Evolutionary conservation across 2,113 vertebrate species (phyloP), one percentile per base, ranked within the genome.

Genomic region (Lepus americanus): DNA sequence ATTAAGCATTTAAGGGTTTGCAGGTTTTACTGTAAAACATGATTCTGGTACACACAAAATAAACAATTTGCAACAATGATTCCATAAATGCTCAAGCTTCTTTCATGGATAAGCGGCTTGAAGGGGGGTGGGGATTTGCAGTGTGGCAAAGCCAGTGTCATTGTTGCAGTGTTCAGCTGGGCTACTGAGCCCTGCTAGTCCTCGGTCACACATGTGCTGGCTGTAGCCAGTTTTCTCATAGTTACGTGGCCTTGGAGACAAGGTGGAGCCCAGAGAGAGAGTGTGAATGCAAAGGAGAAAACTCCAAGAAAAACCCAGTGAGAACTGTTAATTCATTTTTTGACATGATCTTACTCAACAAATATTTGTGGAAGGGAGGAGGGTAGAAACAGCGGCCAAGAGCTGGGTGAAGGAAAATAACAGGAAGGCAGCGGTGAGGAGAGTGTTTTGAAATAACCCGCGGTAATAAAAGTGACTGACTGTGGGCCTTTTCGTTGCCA

Each of bases 401-500:
- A 77, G 53, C 12, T 51, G 2, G 44, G 59, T 8, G 27, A 49
- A 49, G 80, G 63, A 44, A 19, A 66, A 29, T 51, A 33, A 55
- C n/a, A 19, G 11, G 14, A 78, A n/a, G 33, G 20, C 51, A 31
- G 39, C 87, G 33, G 70, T 33, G 5, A 93, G 12, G 2, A 55
- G 59, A 51, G 16, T 39, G 23, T 49, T 84, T 81, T 27, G 19
- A 81, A 92, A 69, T 92, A 69, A 81, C 78, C 77, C 87, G 16
- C 79, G 59, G n/a, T 69, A 31, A 78, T 85, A 64, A 90, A 95
- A 94, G 44, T 81, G 63, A 31, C 77, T 80, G 55, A 85, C 10
- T 87, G 6, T 76, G 33, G 10, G 20, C 61, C 74, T 74, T 95
- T 92, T 61, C 93, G 49, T 90, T 90, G 16, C 67, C 87, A 97